These are phyloP conservation scores for Equus quagga DNA, from an alignment of 2,113 vertebrate genomes.

Conservation along the genomic window DNA sequence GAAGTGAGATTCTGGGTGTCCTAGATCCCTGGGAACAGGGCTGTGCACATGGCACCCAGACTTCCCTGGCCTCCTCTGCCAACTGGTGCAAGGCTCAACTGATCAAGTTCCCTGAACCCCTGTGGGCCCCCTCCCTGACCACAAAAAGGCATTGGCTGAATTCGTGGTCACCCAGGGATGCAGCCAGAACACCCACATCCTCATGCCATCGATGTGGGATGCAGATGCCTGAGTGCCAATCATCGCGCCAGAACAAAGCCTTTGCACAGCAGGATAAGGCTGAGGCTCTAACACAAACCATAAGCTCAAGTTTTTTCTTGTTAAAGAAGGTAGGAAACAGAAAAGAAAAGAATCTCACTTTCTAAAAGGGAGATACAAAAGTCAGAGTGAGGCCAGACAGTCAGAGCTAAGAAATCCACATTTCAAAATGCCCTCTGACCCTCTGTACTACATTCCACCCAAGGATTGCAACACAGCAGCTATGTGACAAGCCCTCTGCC, in stretches of 20 bases:
- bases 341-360: not conserved
- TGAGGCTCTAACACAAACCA: not conserved
- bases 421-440: constrained; percentile 25
- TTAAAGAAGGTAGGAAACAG: not conserved
- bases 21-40: no score
- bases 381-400: not conserved
- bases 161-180: constrained; percentile 51
- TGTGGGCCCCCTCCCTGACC: not conserved
- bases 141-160: constrained; percentile 50
- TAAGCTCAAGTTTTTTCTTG: not conserved
- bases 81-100: not conserved
- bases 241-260: not conserved
- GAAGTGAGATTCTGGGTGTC: not conserved
- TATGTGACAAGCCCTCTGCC: not conserved
- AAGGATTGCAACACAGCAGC: not conserved
- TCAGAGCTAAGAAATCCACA: not conserved
- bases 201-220: not conserved
- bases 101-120: not conserved
- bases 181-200: constrained; percentile 71
- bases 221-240: not conserved
- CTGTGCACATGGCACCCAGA: not conserved
- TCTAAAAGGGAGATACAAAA: not conserved
- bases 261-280: not conserved
- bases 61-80: not conserved
- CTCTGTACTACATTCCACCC: not conserved